Percentiles rank a stretch among this genome's conserved stretches.
phyloP scores from a whole-genome alignment of 2,888 invertebrate species.

The Drosophila koepferae region DNA sequence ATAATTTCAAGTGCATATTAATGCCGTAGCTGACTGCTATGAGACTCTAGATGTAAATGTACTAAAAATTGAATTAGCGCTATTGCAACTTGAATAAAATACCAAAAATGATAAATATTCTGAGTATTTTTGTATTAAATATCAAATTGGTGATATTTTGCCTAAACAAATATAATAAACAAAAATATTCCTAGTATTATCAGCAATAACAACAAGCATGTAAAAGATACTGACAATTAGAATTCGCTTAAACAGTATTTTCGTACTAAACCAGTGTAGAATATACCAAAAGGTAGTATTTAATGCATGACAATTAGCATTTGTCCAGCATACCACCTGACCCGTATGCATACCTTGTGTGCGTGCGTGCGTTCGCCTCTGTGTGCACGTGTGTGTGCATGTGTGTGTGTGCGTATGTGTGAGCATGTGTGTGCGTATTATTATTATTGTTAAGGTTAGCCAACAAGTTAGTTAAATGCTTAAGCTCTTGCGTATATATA shows the following conservation, averaged over 20 bases:
- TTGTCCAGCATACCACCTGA: conserved; percentile 19
- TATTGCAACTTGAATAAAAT: not conserved
- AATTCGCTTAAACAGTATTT: no score
- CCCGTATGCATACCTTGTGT: conserved; percentile 11
- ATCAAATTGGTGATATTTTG: no score
- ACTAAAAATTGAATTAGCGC: not conserved
- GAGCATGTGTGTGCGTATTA: conserved; percentile 36
- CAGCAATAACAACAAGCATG: no score
- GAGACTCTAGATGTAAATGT: not conserved
- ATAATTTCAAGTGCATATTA: not conserved
- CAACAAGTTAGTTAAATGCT: conserved; percentile 61
- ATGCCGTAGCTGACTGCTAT: not conserved
- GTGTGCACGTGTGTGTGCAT: not conserved
- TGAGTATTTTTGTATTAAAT: not conserved
- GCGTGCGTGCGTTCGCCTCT: conserved; percentile 1
- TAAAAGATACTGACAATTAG: no score
- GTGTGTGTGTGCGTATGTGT: not conserved
- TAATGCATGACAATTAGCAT: conserved; percentile 9
- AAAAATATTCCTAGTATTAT: no score
- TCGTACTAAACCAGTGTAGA: not conserved
- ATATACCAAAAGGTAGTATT: conserved; percentile 17
- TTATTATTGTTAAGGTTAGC: conserved; percentile 63
- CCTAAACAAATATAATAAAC: no score
- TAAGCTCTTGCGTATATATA: conserved; percentile 62
- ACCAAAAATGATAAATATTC: not conserved